Conservation (phyloP, 2,888 invertebrate species). For the Drosophila neotestacea region DNA sequence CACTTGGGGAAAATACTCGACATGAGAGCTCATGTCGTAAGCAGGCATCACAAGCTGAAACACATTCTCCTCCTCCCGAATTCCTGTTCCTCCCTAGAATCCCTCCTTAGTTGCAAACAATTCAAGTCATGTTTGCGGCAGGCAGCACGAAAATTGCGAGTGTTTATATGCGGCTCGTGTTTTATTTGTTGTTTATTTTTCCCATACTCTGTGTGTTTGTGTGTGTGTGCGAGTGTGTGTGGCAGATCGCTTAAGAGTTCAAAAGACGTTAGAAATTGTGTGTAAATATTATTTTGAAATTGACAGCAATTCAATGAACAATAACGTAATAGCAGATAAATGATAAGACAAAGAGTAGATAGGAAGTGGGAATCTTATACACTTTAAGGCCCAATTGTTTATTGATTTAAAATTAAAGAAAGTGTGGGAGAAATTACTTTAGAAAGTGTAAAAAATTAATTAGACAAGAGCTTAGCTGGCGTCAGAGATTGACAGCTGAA, state of each 20-base stretch:
- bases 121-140: slow-evolving; percentile 23
- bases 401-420: not conserved
- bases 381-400: not conserved
- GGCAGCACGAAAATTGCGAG: slow-evolving; percentile 40
- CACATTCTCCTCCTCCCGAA: not conserved
- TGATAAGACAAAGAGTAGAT: slow-evolving; percentile 18
- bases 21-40: slow-evolving; percentile 54
- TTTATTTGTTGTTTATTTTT: slow-evolving; percentile 36
- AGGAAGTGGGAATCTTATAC: not conserved
- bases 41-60: slow-evolving; percentile 38
- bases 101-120: not conserved
- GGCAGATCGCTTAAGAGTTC: slow-evolving; percentile 39
- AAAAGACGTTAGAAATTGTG: slow-evolving; percentile 51
- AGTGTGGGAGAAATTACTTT: not conserved
- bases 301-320: slow-evolving; percentile 73
- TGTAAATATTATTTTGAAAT: slow-evolving; percentile 75
- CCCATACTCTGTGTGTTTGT: slow-evolving; percentile 5
- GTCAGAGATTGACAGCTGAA: slow-evolving; percentile 49
- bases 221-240: slow-evolving; percentile 16
- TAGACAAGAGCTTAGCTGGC: slow-evolving; percentile 40
- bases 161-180: slow-evolving; percentile 59
- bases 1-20: slow-evolving; percentile 52
- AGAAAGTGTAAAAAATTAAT: slow-evolving; percentile 43
- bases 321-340: slow-evolving; percentile 64
- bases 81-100: not conserved